Percentiles rank a stretch among this genome's conserved stretches.
Evolutionary conservation across 92 coral and sea anemone species (phyloP).

Genomic region (Epizoanthus fatuus): DNA sequence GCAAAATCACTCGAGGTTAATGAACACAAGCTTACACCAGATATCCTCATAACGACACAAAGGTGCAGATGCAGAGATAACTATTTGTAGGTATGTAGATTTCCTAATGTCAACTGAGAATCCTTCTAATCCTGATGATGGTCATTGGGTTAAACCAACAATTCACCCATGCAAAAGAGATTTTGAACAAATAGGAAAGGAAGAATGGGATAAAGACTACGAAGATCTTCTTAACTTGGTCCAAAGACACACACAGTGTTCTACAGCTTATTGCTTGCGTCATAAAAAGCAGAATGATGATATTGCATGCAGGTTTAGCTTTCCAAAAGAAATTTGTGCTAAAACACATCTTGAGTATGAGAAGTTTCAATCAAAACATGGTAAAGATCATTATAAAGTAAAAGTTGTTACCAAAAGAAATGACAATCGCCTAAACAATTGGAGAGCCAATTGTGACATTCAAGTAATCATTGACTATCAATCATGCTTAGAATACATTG

Average conservation of each 20-base stretch:
- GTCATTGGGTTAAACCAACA: constrained; percentile 19
- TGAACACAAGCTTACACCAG: too few species aligned
- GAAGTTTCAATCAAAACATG: constrained; percentile 57
- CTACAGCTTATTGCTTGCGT: constrained; percentile 65
- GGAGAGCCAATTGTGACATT: constrained; percentile 45
- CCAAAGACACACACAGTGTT: constrained; percentile 63
- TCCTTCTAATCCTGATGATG: constrained; percentile 18
- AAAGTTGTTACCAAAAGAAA: constrained; percentile 59
- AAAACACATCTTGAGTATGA: constrained; percentile 65
- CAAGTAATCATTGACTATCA: constrained; percentile 70
- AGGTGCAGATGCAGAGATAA: constrained; percentile 6
- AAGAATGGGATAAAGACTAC: constrained; percentile 59
- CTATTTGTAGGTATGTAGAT: constrained; percentile 46
- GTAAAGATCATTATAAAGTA: constrained; percentile 51
- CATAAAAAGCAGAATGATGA: constrained; percentile 37
- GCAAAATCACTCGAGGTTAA: too few species aligned
- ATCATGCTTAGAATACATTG: constrained; percentile 54
- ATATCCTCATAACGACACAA: not conserved
- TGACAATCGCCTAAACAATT: constrained; percentile 45
- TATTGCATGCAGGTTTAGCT: constrained; percentile 61
- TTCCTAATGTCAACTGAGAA: constrained; percentile 29
- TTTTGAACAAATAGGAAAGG: not conserved
- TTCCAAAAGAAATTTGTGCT: constrained; percentile 55
- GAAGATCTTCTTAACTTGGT: constrained; percentile 62
- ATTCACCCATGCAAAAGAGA: constrained; percentile 30